Evolutionary conservation across 2,797 vertebrate genomes (phyloP).

Genomic region (Smutsia temminckii): DNA sequence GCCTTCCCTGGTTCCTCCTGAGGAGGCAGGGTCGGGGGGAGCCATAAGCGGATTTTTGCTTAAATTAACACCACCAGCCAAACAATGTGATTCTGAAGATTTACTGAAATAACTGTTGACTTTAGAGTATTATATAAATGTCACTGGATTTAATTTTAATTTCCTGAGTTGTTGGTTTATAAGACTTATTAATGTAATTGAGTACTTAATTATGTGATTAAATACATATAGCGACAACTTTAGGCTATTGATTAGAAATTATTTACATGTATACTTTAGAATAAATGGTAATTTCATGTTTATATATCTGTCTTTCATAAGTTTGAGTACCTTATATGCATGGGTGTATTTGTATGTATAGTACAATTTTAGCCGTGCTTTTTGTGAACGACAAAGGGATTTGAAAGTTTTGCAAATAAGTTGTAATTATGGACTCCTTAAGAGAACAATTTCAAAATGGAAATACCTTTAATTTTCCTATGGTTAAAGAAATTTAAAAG

Average conservation of each 20-base stretch:
- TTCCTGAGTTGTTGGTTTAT: conserved; percentile 11
- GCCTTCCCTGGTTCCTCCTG: background rate
- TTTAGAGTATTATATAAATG: conserved; percentile 28
- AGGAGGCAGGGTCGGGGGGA: background rate
- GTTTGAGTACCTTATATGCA: background rate
- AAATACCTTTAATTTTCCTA: background rate
- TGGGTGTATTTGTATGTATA: background rate
- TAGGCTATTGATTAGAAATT: conserved; percentile 19
- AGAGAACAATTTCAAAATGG: background rate
- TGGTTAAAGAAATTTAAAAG: background rate
- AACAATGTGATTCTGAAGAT: background rate
- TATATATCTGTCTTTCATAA: conserved; percentile 2
- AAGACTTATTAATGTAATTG: conserved; percentile 9
- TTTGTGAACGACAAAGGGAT: conserved; percentile 31
- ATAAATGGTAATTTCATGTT: background rate
- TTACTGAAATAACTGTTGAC: background rate
- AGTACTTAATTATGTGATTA: background rate
- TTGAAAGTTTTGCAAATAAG: conserved; percentile 29
- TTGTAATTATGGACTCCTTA: background rate
- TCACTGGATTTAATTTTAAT: conserved; percentile 44
- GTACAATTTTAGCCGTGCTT: background rate
- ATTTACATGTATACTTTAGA: background rate
- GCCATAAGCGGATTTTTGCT: background rate
- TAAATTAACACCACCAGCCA: background rate
- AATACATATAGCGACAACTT: background rate